phyloP scores from a whole-genome alignment of 2,797 vertebrate genomes.

The Monodelphis domestica region DNA sequence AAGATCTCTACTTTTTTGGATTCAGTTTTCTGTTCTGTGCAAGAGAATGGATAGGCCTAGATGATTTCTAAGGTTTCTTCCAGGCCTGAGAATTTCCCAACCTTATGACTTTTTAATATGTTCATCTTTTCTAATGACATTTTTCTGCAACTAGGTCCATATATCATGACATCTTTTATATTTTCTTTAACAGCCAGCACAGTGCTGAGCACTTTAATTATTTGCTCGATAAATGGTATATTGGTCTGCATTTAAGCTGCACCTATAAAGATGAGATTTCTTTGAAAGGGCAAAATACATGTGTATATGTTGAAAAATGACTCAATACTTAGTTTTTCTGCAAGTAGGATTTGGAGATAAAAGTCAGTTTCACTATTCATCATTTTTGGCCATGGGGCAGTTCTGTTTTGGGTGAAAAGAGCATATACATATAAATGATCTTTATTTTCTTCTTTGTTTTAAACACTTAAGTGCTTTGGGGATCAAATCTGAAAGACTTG shows the following conservation, averaged over 20 bases:
- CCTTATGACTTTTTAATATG: not conserved
- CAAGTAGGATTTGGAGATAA: not conserved
- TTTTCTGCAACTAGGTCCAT: not conserved
- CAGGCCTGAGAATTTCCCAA: not conserved
- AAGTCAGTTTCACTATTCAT: not conserved
- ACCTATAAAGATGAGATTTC: not conserved
- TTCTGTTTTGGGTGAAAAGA: not conserved
- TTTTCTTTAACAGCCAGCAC: not conserved
- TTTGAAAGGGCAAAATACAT: not conserved
- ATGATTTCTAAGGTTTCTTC: not conserved
- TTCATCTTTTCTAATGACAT: not conserved
- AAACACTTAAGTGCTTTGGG: not conserved
- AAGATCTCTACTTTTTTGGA: not conserved
- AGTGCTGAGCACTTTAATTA: not conserved
- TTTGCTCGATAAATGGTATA: not conserved
- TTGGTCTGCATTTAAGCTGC: not conserved
- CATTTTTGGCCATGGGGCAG: not conserved
- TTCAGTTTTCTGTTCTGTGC: not conserved
- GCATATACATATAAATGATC: not conserved
- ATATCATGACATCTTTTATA: not conserved
- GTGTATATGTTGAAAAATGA: not conserved
- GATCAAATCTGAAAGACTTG: not conserved
- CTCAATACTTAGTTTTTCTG: not conserved
- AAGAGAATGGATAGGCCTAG: not conserved
- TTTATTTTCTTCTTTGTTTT: not conserved